Base-by-base conservation (phyloP, 1,140 invertebrate species). In the Mizuhopecten yessoensis region DNA sequence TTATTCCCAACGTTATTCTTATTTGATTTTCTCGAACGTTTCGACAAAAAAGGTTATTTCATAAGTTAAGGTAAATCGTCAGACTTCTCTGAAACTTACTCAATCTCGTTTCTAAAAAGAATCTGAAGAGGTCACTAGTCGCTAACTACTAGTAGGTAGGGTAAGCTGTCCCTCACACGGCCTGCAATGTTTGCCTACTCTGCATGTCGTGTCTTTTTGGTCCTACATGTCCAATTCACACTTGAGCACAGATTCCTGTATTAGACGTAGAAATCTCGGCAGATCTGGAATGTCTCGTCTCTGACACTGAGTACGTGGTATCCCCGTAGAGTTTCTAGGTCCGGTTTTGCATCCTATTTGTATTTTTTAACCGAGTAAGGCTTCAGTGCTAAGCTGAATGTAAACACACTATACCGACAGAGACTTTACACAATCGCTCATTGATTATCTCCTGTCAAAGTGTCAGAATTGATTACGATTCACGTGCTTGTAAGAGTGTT, bases 341-440 rank as follows among this genome's bases (percentile, higher is more conserved):
- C 57, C 57, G 57, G 57, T n/a, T 75, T 75, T 75, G 57, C 57
- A 75, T 75, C 57, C 5, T 9, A 75, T 75, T 5, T 75, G 57
- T 75, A 75, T 75, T 75, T 75, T 39, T 75, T 75, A n/a, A 75
- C 57, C 29, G 57, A 29, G 57, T 75, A 17, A 29, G 57, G 57
- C 57, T 75, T 75, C 57, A 75, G 11, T 9, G 23, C 1, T 75
- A 75, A 75, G 57, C 57, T 75, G 57, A 75, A 75, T 75, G 57
- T 75, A 75, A 75, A 75, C 17, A 75, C 3, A 5, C 3, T 75
- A n/a, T 75, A n/a, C 57, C n/a, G 23, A 75, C 57, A n/a, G 23
- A n/a, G 57, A 75, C n/a, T 75, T 75, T 75, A n/a, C n/a, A 75
- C n/a, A 75, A 75, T 75, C 23, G 57, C 57, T 29, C 57, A 75